Percentiles rank a stretch among this genome's conserved stretches.
phyloP scores from a whole-genome alignment of 2,888 invertebrate genomes.

The Agrilus cyanescens region DNA sequence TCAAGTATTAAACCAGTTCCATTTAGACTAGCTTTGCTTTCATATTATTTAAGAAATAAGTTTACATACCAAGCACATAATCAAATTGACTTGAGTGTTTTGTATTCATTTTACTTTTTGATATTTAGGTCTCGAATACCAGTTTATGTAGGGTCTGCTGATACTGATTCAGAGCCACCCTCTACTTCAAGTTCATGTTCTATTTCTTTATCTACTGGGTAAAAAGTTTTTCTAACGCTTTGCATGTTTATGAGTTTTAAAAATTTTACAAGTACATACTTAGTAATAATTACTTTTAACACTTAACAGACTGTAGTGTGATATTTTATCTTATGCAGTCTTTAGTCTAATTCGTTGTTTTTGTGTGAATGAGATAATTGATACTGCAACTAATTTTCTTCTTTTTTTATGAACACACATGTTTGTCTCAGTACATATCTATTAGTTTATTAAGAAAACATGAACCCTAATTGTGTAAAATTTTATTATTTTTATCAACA shows the following conservation, averaged over 20 bases:
- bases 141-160: slow-evolving; percentile 49
- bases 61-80: no score
- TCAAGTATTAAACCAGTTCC: no score
- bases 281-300: no score
- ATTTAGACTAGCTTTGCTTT: no score
- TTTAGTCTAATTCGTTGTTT: neutral
- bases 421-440: no score
- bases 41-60: no score
- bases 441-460: no score
- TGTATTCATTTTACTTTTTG: slow-evolving; percentile 1
- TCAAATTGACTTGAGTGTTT: neutral
- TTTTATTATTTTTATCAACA: slow-evolving; percentile 7
- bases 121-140: slow-evolving; percentile 52
- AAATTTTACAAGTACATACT: no score
- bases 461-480: no score
- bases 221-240: slow-evolving; percentile 21
- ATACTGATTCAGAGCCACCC: slow-evolving; percentile 34
- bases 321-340: neutral
- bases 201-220: slow-evolving; percentile 37
- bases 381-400: neutral
- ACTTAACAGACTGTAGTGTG: neutral
- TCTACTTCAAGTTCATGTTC: slow-evolving; percentile 37
- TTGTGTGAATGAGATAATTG: neutral
- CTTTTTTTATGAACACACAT: neutral
- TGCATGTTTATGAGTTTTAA: slow-evolving; percentile 15